Percentiles rank a stretch among this genome's conserved stretches.
Conservation (phyloP, 2,113 vertebrate species). For the Muntiacus muntjak region DNA sequence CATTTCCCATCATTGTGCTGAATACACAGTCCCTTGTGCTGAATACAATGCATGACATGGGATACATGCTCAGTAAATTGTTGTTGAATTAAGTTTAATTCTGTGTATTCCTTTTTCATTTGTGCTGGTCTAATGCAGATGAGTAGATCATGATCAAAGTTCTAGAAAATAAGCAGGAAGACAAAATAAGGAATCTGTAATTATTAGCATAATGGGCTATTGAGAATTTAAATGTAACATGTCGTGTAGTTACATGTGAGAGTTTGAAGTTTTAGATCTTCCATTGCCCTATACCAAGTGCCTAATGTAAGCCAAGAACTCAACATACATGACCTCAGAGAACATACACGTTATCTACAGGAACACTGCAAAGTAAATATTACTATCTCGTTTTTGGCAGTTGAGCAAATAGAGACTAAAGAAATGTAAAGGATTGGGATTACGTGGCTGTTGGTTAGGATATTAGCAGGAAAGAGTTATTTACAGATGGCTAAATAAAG, state of each 20-base stretch:
- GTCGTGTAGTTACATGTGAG: background rate
- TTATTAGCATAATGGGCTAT: background rate
- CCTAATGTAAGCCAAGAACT: background rate
- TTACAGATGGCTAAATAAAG: background rate
- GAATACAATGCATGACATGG: background rate
- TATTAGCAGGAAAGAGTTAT: background rate
- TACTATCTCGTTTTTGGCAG: background rate
- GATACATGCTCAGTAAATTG: background rate
- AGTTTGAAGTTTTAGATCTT: background rate
- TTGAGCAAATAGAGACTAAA: background rate
- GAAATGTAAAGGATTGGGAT: background rate
- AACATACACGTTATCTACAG: background rate
- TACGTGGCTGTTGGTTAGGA: background rate
- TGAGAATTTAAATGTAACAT: slow-evolving; percentile 11
- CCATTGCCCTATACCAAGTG: background rate
- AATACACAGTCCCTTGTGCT: background rate
- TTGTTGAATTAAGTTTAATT: background rate
- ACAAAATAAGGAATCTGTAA: background rate
- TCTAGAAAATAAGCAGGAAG: background rate
- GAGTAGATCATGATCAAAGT: background rate
- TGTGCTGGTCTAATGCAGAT: background rate
- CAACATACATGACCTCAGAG: background rate
- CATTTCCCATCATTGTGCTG: background rate
- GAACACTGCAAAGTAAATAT: background rate
- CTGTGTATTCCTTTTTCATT: background rate